A percentile compares a stretch with the other conserved stretches of the same genome.
These are phyloP conservation scores for Petaurus breviceps DNA, from an alignment of 2,113 vertebrate species.

Conservation along the genomic window DNA sequence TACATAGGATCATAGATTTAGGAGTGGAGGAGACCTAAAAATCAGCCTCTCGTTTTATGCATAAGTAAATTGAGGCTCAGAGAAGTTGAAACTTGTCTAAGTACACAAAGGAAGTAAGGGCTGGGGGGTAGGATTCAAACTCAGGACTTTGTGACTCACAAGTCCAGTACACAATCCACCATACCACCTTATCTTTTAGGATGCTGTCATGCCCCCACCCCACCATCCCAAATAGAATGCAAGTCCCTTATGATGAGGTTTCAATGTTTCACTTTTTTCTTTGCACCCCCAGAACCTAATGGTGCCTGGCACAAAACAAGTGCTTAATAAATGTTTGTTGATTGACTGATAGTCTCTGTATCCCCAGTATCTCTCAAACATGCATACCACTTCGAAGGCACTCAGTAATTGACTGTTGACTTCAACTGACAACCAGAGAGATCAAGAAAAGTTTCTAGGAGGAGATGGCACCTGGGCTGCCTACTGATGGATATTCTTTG, in stretches of 20 bases:
- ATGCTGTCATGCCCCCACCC: neutral
- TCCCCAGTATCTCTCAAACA: neutral
- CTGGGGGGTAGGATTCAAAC: neutral
- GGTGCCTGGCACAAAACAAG: neutral
- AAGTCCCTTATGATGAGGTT: neutral
- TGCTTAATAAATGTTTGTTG: neutral
- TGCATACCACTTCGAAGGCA: neutral
- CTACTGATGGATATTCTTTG: neutral
- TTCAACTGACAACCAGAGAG: neutral
- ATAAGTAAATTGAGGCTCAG: slow-evolving; percentile 4
- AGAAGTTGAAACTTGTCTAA: neutral
- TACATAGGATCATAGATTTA: neutral
- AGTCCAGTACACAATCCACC: neutral
- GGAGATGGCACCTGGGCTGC: neutral
- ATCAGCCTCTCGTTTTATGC: neutral
- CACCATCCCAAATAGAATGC: neutral
- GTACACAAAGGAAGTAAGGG: neutral
- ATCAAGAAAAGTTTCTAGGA: neutral
- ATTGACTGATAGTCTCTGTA: neutral
- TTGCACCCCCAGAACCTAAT: neutral
- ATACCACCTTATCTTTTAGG: neutral
- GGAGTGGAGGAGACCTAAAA: neutral
- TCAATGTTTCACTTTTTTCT: neutral
- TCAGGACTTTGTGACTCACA: accelerated
- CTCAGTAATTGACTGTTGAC: neutral